A percentile compares a stretch with the other conserved stretches of the same genome.
Conservation (phyloP, 2,113 vertebrate genomes). For the Erythrocercus mccallii region DNA sequence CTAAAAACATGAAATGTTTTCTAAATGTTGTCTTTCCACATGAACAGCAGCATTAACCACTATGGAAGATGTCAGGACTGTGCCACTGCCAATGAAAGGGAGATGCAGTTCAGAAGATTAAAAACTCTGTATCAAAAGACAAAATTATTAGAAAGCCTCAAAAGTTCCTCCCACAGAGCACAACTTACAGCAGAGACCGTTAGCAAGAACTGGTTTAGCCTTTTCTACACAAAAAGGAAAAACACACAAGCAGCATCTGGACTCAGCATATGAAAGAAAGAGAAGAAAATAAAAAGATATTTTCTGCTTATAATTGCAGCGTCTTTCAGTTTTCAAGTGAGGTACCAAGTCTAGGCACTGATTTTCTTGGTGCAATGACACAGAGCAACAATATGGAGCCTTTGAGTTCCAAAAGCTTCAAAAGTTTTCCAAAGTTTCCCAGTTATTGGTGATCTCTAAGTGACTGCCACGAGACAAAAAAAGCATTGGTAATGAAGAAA, state of each 20-base stretch:
- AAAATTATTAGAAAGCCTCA: background rate
- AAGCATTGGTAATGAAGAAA: background rate
- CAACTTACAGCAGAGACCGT: background rate
- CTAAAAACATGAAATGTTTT: background rate
- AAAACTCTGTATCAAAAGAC: background rate
- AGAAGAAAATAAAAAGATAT: background rate
- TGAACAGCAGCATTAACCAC: background rate
- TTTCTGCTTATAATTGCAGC: background rate
- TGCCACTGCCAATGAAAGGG: background rate
- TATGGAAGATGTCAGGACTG: background rate
- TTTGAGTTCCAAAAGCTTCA: background rate
- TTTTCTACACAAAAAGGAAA: background rate
- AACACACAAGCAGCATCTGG: background rate
- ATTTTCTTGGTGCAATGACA: background rate
- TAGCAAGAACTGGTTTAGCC: background rate
- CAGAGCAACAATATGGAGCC: rapidly evolving
- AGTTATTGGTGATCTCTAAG: background rate
- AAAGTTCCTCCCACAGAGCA: background rate
- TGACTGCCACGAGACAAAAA: background rate
- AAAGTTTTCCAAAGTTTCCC: background rate
- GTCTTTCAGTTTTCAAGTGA: background rate
- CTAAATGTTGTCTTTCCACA: background rate
- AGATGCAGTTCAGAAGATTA: background rate
- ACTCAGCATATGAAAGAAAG: background rate
- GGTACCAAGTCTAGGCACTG: background rate